Conservation (phyloP, 1,140 invertebrate species). For the Daktulosphaira vitifoliae region DNA sequence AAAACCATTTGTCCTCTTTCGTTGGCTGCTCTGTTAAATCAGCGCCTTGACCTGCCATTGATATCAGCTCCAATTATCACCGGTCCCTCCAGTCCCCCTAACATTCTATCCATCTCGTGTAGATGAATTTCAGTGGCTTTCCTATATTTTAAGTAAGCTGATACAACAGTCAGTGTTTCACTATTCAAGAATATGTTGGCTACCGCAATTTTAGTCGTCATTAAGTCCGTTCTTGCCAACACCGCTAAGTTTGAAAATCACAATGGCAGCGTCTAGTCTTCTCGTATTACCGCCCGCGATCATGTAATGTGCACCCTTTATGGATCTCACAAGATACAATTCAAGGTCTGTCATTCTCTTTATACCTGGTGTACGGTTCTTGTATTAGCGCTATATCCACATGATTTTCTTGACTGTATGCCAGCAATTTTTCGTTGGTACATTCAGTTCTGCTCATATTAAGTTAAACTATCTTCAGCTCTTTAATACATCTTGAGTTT, state of each 20-base stretch:
- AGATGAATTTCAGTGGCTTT: neutral
- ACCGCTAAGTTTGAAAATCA: neutral
- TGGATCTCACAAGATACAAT: neutral
- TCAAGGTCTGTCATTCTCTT: neutral
- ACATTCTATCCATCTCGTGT: neutral
- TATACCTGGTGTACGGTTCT: neutral
- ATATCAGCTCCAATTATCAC: neutral
- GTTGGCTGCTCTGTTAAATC: neutral
- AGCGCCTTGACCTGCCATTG: neutral
- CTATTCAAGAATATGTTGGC: neutral
- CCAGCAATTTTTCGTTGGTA: neutral
- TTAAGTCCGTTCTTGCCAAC: neutral
- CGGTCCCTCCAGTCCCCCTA: neutral
- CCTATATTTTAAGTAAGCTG: neutral
- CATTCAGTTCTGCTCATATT: neutral
- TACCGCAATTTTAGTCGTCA: neutral
- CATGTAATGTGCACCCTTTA: neutral
- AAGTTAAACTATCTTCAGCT: neutral
- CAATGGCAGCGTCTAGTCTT: neutral
- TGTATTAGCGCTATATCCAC: neutral
- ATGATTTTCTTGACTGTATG: neutral
- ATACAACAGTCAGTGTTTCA: neutral
- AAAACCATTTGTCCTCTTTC: neutral
- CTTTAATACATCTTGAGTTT: neutral
- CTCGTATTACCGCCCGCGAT: neutral